Conservation (phyloP, 1,140 invertebrate species). For the Papilio xuthus region DNA sequence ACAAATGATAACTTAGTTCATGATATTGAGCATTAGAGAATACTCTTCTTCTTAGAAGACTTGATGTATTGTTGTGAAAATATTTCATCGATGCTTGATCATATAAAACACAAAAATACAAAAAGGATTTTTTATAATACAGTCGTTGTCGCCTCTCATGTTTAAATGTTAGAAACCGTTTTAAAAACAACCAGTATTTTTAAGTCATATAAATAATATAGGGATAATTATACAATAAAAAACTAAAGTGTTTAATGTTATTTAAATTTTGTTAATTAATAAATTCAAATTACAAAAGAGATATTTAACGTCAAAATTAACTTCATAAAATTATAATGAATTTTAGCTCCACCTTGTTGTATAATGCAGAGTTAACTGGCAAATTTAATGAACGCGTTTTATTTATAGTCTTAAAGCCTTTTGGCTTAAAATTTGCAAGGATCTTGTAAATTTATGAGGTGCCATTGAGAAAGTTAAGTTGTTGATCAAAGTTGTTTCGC, state of each 20-base stretch:
- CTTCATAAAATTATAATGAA: conserved; percentile 33
- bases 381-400: conserved; percentile 67
- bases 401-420: conserved; percentile 49
- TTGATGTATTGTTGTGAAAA: no score
- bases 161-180: no score
- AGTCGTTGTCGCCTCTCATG: no score
- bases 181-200: no score
- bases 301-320: not conserved
- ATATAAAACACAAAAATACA: no score
- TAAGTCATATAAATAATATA: no score
- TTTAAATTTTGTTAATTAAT: not conserved
- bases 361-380: conserved; percentile 68
- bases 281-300: not conserved
- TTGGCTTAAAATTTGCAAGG: conserved; percentile 60
- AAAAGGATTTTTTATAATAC: no score
- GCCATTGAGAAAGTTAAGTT: conserved; percentile 65
- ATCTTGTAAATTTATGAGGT: conserved; percentile 64
- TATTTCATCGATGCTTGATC: no score
- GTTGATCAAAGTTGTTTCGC: conserved; percentile 59
- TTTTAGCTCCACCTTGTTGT: conserved; percentile 52
- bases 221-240: not conserved
- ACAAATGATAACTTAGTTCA: no score
- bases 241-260: not conserved
- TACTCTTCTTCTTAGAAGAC: no score
- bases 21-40: no score